A percentile compares a stretch with the other conserved stretches of the same genome.
These are phyloP conservation scores for Nothura maculosa DNA, from an alignment of 2,797 vertebrate species.

Conservation along the genomic window DNA sequence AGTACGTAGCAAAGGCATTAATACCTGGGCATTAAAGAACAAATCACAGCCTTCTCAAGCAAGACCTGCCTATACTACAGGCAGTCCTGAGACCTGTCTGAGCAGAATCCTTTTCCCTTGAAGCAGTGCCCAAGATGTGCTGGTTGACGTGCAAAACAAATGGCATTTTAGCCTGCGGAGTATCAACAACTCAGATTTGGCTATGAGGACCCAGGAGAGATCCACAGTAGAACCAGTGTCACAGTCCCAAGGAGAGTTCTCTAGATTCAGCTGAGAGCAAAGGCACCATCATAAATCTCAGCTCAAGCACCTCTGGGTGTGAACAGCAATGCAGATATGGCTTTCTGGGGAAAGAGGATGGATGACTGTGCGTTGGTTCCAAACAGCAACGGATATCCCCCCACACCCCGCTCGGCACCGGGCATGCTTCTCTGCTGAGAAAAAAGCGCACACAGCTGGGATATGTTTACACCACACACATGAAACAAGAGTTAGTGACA, in stretches of 20 bases:
- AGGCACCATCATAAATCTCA: slow-evolving; percentile 26
- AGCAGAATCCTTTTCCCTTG: slow-evolving; percentile 6
- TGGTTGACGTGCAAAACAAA: not conserved
- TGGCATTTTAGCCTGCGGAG: not conserved
- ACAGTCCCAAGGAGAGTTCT: not conserved
- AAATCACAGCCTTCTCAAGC: not conserved
- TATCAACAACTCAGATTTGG: not conserved
- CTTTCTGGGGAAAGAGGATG: not conserved
- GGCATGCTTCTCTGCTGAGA: not conserved
- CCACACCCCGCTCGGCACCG: not conserved
- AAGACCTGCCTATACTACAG: not conserved
- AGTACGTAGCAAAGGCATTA: not conserved
- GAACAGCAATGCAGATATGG: not conserved
- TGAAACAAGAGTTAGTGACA: not conserved
- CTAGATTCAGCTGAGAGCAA: not conserved
- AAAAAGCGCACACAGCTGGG: not conserved
- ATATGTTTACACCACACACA: not conserved
- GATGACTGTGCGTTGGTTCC: not conserved
- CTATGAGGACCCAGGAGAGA: not conserved
- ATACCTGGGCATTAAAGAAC: not conserved
- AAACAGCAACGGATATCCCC: not conserved
- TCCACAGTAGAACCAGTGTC: slow-evolving; percentile 28
- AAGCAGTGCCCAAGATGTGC: not conserved
- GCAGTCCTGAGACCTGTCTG: slow-evolving; percentile 12
- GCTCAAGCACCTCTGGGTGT: slow-evolving; percentile 13